These are phyloP conservation scores for Heterotis niloticus DNA, from an alignment of 2,113 vertebrate species.

Conservation along the genomic window DNA sequence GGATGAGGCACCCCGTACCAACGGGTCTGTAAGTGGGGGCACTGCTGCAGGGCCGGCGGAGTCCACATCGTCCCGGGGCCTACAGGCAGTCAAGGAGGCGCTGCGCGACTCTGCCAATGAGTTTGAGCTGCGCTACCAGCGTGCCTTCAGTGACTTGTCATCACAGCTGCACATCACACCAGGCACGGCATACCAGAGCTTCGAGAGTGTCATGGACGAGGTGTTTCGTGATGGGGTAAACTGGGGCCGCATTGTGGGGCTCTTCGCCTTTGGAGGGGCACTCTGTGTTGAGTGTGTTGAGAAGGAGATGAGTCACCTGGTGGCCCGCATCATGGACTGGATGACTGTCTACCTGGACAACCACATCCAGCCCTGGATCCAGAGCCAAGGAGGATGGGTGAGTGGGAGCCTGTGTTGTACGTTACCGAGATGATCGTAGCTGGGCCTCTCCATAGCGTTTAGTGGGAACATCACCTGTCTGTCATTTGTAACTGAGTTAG, in stretches of 20 bases:
- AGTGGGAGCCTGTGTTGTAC: conserved; percentile 47
- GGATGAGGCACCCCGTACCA: conserved; percentile 65
- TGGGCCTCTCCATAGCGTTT: neutral
- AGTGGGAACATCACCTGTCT: neutral
- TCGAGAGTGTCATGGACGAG: conserved; percentile 94
- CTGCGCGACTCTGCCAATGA: conserved; percentile 87
- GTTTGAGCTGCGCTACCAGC: conserved; percentile 88
- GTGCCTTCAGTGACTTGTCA: conserved; percentile 91
- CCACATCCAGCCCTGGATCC: conserved; percentile 92
- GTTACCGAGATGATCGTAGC: too few species aligned
- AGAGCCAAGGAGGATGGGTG: conserved; percentile 95
- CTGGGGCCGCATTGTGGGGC: conserved; percentile 95
- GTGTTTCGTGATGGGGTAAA: conserved; percentile 96
- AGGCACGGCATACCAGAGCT: conserved; percentile 89
- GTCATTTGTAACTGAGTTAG: neutral
- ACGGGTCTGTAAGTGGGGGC: conserved; percentile 68
- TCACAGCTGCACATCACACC: conserved; percentile 95
- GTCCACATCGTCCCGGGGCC: conserved; percentile 53
- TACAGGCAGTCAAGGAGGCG: conserved; percentile 74
- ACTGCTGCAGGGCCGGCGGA: conserved; percentile 62
- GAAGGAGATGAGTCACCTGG: conserved; percentile 92
- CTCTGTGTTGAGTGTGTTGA: conserved; percentile 92
- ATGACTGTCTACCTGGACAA: conserved; percentile 95
- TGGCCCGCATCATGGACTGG: conserved; percentile 84
- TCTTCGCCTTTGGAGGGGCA: conserved; percentile 93